Percentiles rank a stretch among this genome's conserved stretches.
Evolutionary conservation across 2,113 vertebrate genomes (phyloP).

Genomic region (Chloroceryle aenea): DNA sequence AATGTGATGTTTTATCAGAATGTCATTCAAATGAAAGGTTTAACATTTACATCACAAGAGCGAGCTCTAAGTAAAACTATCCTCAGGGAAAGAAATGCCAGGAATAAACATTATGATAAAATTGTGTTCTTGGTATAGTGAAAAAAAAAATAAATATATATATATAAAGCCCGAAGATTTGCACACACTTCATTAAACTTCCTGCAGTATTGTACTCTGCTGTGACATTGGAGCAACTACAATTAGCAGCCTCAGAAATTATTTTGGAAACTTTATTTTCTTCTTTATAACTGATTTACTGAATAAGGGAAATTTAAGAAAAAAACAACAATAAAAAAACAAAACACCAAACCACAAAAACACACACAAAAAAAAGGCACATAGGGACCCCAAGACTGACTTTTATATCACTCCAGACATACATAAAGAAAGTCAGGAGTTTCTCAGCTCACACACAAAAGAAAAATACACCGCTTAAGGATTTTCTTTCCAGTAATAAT

Average conservation of each 20-base stretch:
- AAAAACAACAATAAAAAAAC: neutral
- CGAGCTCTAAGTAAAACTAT: conserved; percentile 78
- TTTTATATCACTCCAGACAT: neutral
- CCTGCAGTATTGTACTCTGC: neutral
- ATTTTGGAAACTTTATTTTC: neutral
- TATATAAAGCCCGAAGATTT: neutral
- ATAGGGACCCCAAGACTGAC: neutral
- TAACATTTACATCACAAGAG: conserved; percentile 99
- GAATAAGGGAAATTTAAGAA: neutral
- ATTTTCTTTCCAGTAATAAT: conserved; percentile 18
- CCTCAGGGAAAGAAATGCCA: conserved; percentile 81
- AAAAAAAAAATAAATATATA: conserved; percentile 46
- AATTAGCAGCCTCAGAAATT: neutral
- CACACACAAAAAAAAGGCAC: neutral
- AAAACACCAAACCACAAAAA: neutral
- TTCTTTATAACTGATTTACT: neutral
- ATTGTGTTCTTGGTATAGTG: conserved; percentile 74
- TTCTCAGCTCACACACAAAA: conserved; percentile 24
- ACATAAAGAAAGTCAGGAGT: neutral
- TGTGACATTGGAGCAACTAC: neutral
- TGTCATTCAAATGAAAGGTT: conserved; percentile 97
- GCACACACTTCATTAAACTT: conserved; percentile 42
- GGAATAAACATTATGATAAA: conserved; percentile 81
- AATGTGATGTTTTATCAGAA: conserved; percentile 93
- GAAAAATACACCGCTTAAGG: neutral